These are phyloP conservation scores for Pteropus rufus DNA, from an alignment of 2,797 vertebrate genomes.

Conservation along the genomic window DNA sequence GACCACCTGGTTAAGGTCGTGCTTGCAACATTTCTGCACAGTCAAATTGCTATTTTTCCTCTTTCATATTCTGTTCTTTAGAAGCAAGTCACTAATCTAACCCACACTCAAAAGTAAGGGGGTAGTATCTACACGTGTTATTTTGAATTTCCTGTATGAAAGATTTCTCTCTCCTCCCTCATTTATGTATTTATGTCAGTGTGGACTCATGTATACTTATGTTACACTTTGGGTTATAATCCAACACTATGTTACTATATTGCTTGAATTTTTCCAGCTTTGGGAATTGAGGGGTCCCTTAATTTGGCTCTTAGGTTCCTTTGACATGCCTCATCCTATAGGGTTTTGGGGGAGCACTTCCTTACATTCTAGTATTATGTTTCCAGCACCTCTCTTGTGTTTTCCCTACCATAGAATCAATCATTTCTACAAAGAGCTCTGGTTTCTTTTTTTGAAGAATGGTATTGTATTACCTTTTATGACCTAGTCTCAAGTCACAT, in stretches of 20 bases:
- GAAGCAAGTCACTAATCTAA: conserved; percentile 5
- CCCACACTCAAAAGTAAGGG: background rate
- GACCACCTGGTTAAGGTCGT: background rate
- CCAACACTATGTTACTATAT: background rate
- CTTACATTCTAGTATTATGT: background rate
- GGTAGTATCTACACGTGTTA: background rate
- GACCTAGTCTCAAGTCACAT: background rate
- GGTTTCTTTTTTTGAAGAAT: background rate
- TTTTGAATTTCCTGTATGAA: background rate
- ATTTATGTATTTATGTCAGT: background rate
- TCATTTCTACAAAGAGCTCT: background rate
- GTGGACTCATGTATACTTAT: conserved; percentile 1
- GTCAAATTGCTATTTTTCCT: background rate
- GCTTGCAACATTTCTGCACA: background rate
- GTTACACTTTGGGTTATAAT: background rate
- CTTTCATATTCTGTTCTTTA: background rate
- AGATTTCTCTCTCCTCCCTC: background rate
- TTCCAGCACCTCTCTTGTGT: background rate
- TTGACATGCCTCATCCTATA: background rate
- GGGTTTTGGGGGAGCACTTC: background rate
- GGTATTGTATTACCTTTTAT: background rate
- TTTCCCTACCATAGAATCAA: background rate
- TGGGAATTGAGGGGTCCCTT: background rate
- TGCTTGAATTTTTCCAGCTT: background rate
- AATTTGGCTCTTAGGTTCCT: background rate